A percentile compares a stretch with the other conserved stretches of the same genome.
These are phyloP conservation scores for Amiota mariae DNA, from an alignment of 2,888 invertebrate species.

Conservation along the genomic window DNA sequence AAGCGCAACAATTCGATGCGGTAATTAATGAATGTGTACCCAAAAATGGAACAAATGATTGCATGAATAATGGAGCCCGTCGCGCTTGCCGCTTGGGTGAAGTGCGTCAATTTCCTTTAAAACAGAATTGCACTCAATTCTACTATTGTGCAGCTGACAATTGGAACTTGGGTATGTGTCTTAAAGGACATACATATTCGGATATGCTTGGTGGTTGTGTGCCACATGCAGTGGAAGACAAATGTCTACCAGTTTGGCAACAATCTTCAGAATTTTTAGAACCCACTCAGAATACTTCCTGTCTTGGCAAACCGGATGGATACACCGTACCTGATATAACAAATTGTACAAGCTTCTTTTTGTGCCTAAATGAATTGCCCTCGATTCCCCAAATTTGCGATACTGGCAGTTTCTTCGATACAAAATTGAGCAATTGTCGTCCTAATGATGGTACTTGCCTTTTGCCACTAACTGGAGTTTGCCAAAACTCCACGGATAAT, in stretches of 20 bases:
- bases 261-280: not conserved
- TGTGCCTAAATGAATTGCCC: conserved; percentile 46
- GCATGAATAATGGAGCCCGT: conserved; percentile 60
- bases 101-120: conserved; percentile 40
- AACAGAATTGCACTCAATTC: conserved; percentile 55
- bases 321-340: conserved; percentile 51
- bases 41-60: conserved; percentile 47
- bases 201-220: conserved; percentile 44
- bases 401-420: conserved; percentile 60
- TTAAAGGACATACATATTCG: conserved; percentile 58
- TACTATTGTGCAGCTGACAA: conserved; percentile 58
- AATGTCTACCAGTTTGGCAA: conserved; percentile 43
- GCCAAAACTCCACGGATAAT: conserved; percentile 48
- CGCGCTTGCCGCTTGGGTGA: conserved; percentile 54
- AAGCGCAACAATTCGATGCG: conserved; percentile 46
- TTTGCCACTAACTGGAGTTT: conserved; percentile 40
- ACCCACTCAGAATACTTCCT: conserved; percentile 33
- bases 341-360: conserved; percentile 61
- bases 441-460: conserved; percentile 63
- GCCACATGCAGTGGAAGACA: conserved; percentile 39
- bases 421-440: conserved; percentile 53
- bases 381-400: conserved; percentile 50
- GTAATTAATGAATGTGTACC: conserved; percentile 44
- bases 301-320: conserved; percentile 53
- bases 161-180: conserved; percentile 62